phyloP scores from a whole-genome alignment of 1,140 invertebrate species.

The Magallana ariakensis region DNA sequence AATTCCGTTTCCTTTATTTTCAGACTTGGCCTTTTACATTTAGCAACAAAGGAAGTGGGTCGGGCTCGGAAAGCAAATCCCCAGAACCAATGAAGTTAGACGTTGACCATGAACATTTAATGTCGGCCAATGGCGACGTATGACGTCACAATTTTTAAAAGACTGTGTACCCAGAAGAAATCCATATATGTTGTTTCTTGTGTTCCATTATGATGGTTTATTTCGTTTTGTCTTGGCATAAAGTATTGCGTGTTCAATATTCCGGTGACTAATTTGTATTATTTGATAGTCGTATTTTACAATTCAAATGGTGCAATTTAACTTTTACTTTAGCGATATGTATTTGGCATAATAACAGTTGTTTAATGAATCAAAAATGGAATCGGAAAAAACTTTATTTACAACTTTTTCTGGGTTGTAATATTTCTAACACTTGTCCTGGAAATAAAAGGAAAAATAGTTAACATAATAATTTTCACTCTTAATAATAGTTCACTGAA shows the following conservation, averaged over 20 bases:
- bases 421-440: too few species aligned
- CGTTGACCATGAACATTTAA: conserved; percentile 41
- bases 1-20: conserved; percentile 38
- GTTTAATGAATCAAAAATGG: too few species aligned
- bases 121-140: conserved; percentile 10
- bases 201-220: background rate
- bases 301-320: background rate
- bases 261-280: conserved; percentile 9
- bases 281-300: background rate
- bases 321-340: too few species aligned
- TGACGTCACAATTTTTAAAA: background rate
- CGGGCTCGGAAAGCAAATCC: conserved; percentile 57
- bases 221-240: conserved; percentile 4
- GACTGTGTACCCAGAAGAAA: conserved; percentile 8
- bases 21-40: conserved; percentile 69
- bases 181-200: conserved; percentile 23
- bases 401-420: too few species aligned
- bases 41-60: conserved; percentile 56
- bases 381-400: too few species aligned
- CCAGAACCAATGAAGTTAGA: conserved; percentile 57
- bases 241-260: background rate
- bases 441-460: too few species aligned
- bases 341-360: too few species aligned
- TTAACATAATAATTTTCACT: too few species aligned
- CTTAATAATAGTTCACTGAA: too few species aligned